Percentiles rank a stretch among this genome's conserved stretches.
Evolutionary conservation across 35 echinoderm and acorn worm species (phyloP).

Genomic region (Acanthaster planci): DNA sequence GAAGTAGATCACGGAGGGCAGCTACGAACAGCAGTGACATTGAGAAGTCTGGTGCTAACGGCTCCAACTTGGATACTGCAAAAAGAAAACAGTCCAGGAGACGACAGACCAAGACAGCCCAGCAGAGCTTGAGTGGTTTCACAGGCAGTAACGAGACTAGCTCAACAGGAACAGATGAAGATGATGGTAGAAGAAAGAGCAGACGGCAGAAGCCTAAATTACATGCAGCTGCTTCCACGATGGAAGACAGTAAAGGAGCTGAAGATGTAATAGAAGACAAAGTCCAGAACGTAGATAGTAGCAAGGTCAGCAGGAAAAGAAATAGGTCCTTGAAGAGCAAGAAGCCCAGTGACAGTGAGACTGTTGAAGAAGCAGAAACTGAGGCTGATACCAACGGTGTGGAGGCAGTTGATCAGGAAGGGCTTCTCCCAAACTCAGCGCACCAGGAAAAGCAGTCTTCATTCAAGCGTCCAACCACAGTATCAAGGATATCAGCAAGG

Average conservation of each 20-base stretch:
- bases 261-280: background rate
- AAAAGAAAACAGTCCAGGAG: background rate
- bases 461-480: background rate
- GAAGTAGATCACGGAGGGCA: background rate
- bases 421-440: no score
- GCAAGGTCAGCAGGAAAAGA: background rate
- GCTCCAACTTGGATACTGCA: background rate
- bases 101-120: background rate
- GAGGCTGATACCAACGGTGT: no score
- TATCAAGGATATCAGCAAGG: background rate
- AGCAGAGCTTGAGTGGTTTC: background rate
- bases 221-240: background rate
- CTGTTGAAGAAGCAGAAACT: background rate
- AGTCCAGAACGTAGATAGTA: background rate
- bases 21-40: background rate
- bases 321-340: background rate
- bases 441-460: no score
- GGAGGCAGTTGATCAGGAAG: no score
- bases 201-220: background rate
- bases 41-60: background rate
- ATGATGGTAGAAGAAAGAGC: slow-evolving; percentile 12
- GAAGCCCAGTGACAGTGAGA: background rate
- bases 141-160: slow-evolving; percentile 6
- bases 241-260: background rate
- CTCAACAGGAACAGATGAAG: background rate